These are phyloP conservation scores for Sapajus apella DNA, from an alignment of 2,113 vertebrate genomes.

Conservation along the genomic window DNA sequence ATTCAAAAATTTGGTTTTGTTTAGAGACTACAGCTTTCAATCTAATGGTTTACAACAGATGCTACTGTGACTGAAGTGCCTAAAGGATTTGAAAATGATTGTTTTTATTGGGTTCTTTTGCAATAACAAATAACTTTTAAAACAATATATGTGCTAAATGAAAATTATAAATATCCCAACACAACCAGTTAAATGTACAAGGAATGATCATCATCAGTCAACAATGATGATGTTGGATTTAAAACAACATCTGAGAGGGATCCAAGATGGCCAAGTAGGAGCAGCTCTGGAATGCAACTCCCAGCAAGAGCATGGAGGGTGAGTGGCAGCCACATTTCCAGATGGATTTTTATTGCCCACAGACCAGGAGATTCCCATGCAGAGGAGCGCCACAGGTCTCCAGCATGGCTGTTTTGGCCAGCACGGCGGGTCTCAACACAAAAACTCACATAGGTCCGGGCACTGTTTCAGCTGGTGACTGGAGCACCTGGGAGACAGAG, in stretches of 20 bases:
- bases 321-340: too few relatives aligned
- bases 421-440: accelerated
- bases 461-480: too few relatives aligned
- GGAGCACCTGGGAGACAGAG: too few relatives aligned
- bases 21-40: neutral
- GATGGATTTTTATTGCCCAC: too few relatives aligned
- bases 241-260: constrained; percentile 26
- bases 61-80: neutral
- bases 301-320: too few relatives aligned
- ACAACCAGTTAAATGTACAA: constrained; percentile 34
- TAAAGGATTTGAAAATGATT: neutral
- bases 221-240: neutral
- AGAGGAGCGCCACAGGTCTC: too few relatives aligned
- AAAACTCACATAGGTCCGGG: too few relatives aligned
- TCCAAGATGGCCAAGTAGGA: too few relatives aligned
- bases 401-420: too few relatives aligned
- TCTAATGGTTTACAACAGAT: neutral
- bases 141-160: neutral
- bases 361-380: too few relatives aligned
- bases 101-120: constrained; percentile 17
- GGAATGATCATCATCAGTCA: neutral
- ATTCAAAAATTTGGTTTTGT: constrained; percentile 14
- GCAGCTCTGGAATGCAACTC: too few relatives aligned
- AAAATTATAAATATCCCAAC: constrained; percentile 34
- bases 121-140: constrained; percentile 20